Evolutionary conservation across 2,797 vertebrate species (phyloP), one percentile per base, ranked within the genome.

Genomic region (Enteromius afrohamiltoni): DNA sequence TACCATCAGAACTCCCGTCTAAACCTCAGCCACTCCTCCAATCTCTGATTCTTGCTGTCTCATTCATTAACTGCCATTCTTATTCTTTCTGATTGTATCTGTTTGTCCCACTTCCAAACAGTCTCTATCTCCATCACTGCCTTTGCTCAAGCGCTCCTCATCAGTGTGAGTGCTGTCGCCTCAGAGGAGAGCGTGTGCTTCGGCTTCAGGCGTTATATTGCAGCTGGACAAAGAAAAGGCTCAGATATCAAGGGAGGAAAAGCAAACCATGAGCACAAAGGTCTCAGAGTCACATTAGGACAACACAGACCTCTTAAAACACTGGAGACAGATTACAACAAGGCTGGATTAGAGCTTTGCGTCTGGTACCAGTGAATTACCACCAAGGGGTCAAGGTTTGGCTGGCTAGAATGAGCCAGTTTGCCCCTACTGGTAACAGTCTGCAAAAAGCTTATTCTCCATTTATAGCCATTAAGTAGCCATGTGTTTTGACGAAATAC

Each of bases 221-320:
- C 83, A 87, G 80, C 80, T 83, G 83, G 70, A 85, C 71, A 51
- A 45, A 83, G 77, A 77, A 67, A 83, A 85, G 40, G 65, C 65
- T 85, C n/a, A 58, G 65, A 79, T 85, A 82, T 87, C 83, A 83
- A 80, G 85, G 82, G 83, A 83, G 77, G 83, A 85, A 76, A 87
- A 78, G 73, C 65, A 69, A 80, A 69, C 64, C 58, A 68, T 58
- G 67, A 83, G 65, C 51, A 71, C 58, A 70, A 55, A 49, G 80
- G 71, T 85, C 80, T 64, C 14, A 29, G 80, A 87, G 86, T 87
- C 83, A 83, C 76, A 76, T 85, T 85, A 87, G 83, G 86, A 87
- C 86, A 87, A 81, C 60, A 76, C 53, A 26, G 51, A 65, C 42
- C 85, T 83, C 55, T 76, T 60, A 78, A 83, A 83, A 83, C 82